Evolutionary conservation across 2,888 invertebrate species (phyloP), one percentile per base, ranked within the genome.

Genomic region (Torymus tubicola): DNA sequence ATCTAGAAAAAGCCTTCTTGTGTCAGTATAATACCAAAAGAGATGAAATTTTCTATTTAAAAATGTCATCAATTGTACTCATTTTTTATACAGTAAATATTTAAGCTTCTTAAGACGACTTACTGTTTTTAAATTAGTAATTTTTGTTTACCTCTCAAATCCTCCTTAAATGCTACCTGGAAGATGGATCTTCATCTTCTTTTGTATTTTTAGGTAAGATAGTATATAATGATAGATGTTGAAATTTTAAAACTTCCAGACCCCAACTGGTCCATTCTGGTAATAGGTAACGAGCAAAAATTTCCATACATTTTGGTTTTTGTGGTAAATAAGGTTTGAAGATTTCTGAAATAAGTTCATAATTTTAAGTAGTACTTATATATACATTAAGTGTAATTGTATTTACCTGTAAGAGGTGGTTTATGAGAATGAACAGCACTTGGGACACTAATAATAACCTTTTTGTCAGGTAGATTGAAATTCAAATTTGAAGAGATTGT

Each of bases 381-480:
- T 18, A 16, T 31, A 5, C 61, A 16, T 63, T 2, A 50, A 12
- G 53, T 8, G 18, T 18, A 21, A 11, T 24, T 65, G 52, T 18
- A 80, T 81, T 92, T 92, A 94, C 95, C 94, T 85, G 93, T 87
- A 75, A 99, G 91, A 0, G 98, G 98, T 60, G 98, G 98, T 91
- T 99, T 99, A 89, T 98, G 97, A 0, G 99, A 99, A 91, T 99
- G 98, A 80, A 98, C 92, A 16, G 96, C 95, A 91, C 98, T 98
- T 0, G 99, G 98, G 24, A 97, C 92, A 90, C 97, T 97, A 18
- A 96, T 91, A 75, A 98, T 89, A 64, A 97, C 87, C 88, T 93
- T 93, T 5, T 92, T 90, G 82, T 92, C 89, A 2, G 92, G 90
- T 84, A 93, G 85, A 64, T 87, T 82, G 11, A 84, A 83, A 0